Evolutionary conservation across 2,888 invertebrate genomes (phyloP).

Genomic region (Drosophila pullipes): DNA sequence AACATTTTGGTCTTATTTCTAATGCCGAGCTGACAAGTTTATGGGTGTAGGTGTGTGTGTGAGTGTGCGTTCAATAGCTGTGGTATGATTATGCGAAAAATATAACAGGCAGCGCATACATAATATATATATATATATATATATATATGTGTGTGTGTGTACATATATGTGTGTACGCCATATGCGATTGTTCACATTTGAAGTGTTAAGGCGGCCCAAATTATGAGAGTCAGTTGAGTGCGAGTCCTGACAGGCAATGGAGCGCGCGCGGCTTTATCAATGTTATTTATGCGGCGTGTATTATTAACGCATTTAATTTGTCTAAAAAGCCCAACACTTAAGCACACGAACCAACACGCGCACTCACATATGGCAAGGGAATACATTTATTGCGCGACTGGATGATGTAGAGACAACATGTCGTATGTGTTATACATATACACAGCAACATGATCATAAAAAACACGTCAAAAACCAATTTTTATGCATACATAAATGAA

Average conservation of each 20-base stretch:
- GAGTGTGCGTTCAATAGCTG: constrained; percentile 56
- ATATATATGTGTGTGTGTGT: background rate
- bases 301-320: constrained; percentile 78
- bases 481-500: constrained; percentile 74
- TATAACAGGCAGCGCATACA: constrained; percentile 64
- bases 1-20: constrained; percentile 75
- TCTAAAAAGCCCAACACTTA: constrained; percentile 62
- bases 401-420: constrained; percentile 55
- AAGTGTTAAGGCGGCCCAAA: constrained; percentile 70
- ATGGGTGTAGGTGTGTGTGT: constrained; percentile 35
- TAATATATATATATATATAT: constrained; percentile 22
- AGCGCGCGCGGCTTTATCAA: constrained; percentile 61
- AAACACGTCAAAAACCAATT: constrained; percentile 74
- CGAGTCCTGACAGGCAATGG: constrained; percentile 34
- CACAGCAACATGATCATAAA: constrained; percentile 61
- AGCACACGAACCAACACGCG: constrained; percentile 11
- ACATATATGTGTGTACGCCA: constrained; percentile 22
- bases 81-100: constrained; percentile 73
- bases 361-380: constrained; percentile 6
- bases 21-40: constrained; percentile 76
- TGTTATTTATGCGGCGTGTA: constrained; percentile 65
- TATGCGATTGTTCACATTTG: constrained; percentile 70
- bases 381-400: constrained; percentile 46
- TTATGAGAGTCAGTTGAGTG: constrained; percentile 43
- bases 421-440: constrained; percentile 59